These are phyloP conservation scores for Terebella lapidaria DNA, from an alignment of 2,888 invertebrate species.

Conservation along the genomic window DNA sequence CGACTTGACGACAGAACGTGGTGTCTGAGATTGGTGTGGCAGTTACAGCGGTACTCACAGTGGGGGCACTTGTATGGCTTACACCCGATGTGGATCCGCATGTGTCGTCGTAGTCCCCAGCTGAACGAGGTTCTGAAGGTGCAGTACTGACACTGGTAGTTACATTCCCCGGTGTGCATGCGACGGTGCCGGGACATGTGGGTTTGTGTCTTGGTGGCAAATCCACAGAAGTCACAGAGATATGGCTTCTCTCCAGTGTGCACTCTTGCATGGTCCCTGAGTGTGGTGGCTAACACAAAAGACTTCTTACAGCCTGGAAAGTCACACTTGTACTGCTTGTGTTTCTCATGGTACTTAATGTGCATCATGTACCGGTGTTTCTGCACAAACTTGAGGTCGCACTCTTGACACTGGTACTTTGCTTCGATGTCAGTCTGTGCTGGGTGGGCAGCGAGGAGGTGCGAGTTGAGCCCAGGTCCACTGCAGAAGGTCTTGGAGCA, in stretches of 20 bases:
- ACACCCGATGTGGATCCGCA: conserved; percentile 51
- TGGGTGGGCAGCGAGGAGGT: conserved; percentile 15
- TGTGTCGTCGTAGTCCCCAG: conserved; percentile 48
- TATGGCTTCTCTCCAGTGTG: conserved; percentile 77
- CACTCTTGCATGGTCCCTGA: conserved; percentile 77
- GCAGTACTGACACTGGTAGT: conserved; percentile 50
- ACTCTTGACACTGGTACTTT: conserved; percentile 76
- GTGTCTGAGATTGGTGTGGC: conserved; percentile 79
- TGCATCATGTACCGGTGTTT: conserved; percentile 35
- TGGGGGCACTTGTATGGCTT: conserved; percentile 54
- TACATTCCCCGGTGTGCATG: conserved; percentile 47
- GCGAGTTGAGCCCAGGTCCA: conserved; percentile 9
- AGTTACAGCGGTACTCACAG: conserved; percentile 64
- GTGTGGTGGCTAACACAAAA: conserved; percentile 55
- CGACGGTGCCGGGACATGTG: conserved; percentile 44
- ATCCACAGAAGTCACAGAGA: conserved; percentile 77
- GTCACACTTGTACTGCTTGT: conserved; percentile 66
- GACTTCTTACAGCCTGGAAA: conserved; percentile 79
- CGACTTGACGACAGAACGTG: conserved; percentile 75
- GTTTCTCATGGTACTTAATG: conserved; percentile 66
- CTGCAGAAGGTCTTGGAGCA: conserved; percentile 16
- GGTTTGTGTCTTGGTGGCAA: conserved; percentile 58
- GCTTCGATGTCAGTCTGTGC: conserved; percentile 54
- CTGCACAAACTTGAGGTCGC: conserved; percentile 74
- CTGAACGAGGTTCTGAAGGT: conserved; percentile 47